These are phyloP conservation scores for Trachelus iudaicus DNA, from an alignment of 2,888 invertebrate species.

Conservation along the genomic window DNA sequence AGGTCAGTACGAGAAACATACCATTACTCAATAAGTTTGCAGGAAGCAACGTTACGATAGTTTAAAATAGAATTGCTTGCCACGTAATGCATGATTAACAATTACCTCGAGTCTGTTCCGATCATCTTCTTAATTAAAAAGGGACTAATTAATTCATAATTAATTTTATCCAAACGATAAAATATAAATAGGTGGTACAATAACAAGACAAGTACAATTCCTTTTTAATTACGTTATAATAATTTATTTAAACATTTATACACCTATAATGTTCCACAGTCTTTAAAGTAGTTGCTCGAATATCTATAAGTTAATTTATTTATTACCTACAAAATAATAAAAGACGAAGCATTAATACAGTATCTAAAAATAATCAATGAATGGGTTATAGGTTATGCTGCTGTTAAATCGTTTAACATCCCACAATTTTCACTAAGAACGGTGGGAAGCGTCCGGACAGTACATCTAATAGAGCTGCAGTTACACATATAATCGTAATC, in stretches of 20 bases:
- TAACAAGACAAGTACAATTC: not conserved
- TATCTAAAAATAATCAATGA: not conserved
- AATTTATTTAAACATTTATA: slow-evolving; percentile 62
- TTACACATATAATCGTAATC: not conserved
- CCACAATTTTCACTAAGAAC: not conserved
- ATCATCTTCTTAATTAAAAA: too few relatives aligned
- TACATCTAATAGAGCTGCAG: not conserved
- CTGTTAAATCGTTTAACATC: not conserved
- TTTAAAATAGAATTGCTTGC: not conserved
- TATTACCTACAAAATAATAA: slow-evolving; percentile 43
- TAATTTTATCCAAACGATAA: not conserved
- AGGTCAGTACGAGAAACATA: not conserved
- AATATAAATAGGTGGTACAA: not conserved
- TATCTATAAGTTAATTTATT: slow-evolving; percentile 49
- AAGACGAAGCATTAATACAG: not conserved
- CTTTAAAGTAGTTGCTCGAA: slow-evolving; percentile 50
- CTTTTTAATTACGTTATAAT: slow-evolving; percentile 42
- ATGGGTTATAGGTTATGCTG: not conserved
- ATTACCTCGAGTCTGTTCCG: too few relatives aligned
- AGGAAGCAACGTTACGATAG: not conserved
- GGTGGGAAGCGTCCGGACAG: not conserved
- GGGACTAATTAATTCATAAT: too few relatives aligned
- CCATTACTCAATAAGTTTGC: not conserved
- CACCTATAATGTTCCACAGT: slow-evolving; percentile 60
- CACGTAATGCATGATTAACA: not conserved